Conservation (phyloP, 2,888 invertebrate genomes). For the Lasioglossum morio region DNA sequence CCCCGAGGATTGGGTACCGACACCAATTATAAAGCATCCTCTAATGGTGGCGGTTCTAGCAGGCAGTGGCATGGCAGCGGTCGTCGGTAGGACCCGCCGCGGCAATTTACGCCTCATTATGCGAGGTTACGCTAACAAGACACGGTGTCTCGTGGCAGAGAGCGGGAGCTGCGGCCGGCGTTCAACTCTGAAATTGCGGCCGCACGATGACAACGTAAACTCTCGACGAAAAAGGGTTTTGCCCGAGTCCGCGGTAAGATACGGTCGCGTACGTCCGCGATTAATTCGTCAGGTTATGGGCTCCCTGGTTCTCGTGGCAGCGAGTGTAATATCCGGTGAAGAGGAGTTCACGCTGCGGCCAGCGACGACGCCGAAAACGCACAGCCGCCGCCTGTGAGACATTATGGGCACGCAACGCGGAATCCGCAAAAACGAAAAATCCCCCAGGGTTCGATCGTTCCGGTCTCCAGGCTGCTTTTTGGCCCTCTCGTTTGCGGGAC, state of each 20-base stretch:
- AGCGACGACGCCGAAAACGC: conserved; percentile 56
- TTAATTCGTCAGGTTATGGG: conserved; percentile 74
- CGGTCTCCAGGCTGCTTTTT: conserved; percentile 23
- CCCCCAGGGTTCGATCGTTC: conserved; percentile 36
- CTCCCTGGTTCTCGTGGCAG: conserved; percentile 19
- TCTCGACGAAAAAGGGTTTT: conserved; percentile 47
- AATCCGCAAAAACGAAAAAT: conserved; percentile 63
- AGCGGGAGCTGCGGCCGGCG: conserved; percentile 33
- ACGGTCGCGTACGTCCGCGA: conserved; percentile 62
- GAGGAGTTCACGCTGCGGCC: conserved; percentile 71
- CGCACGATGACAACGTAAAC: conserved; percentile 64
- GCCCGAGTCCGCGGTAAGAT: conserved; percentile 43
- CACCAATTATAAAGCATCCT: conserved; percentile 11
- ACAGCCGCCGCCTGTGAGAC: conserved; percentile 42
- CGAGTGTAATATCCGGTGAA: conserved; percentile 27
- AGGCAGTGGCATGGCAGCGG: conserved; percentile 30
- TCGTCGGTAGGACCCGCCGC: conserved; percentile 34
- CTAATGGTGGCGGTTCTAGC: background rate
- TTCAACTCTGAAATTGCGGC: conserved; percentile 56
- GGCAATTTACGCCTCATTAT: conserved; percentile 74
- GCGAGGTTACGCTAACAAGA: conserved; percentile 72
- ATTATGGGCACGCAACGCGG: conserved; percentile 68
- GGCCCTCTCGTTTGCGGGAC: conserved; percentile 45
- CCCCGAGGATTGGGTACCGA: background rate
- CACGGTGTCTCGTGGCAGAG: conserved; percentile 31